These are phyloP conservation scores for western clawed frog (Xenopus tropicalis) DNA, from an alignment of 2,113 vertebrate genomes.

Conservation along the genomic window UCB_Xtro_10.0 CM004443.2:139898501-139899000, in stretches of 20 bases:
- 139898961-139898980: constrained; percentile 25
- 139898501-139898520: too few species aligned
- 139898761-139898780: too few species aligned
- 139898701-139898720: neutral
- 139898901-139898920: constrained; percentile 26
- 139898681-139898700: neutral
- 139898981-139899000: constrained; percentile 24
- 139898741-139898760: neutral
- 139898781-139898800: neutral
- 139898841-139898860: constrained; percentile 15
- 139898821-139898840: constrained; percentile 28
- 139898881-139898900: constrained; percentile 25
- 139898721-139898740: neutral
- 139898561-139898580: too few species aligned
- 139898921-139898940: constrained; percentile 28
- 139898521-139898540: too few species aligned
- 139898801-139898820: neutral
- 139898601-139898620: too few species aligned
- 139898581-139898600: too few species aligned
- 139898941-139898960: constrained; percentile 26
- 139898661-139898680: neutral
- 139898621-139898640: too few species aligned
- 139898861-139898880: constrained; percentile 23
- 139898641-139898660: neutral
- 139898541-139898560: too few species aligned